Base-by-base conservation (phyloP, 2,797 vertebrate genomes). In the Syngnathus acus region DNA sequence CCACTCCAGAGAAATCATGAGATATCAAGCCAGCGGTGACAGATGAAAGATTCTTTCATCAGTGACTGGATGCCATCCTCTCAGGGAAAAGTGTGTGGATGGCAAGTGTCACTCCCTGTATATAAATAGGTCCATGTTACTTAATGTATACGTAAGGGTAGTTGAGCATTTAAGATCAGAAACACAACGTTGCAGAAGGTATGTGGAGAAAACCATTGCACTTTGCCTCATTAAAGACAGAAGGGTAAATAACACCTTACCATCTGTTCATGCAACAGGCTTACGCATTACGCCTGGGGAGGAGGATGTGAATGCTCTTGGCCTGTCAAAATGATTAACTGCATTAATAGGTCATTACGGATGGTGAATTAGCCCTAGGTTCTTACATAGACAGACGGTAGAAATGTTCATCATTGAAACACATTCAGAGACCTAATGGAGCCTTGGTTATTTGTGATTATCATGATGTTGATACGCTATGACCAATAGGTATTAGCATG, bases 61-160 rank as follows among this genome's bases (percentile, higher is more conserved):
- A 37, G 82, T 9, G 71, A 84, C 74, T 66, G 61, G 39, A 62
- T 54, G n/a, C 72, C 7, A 8, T 51, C 48, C 54, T 66, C 60
- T 66, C 61, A 75, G 77, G 80, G 68, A 81, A 84, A 74, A 74
- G 66, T 66, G 74, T 70, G 58, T 39, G 57, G 68, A 72, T 64
- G 42, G 71, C 82, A 63, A 73, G 68, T 72, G 72, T 78, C 67
- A 68, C 50, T 21, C 9, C 9, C 68, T 62, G 23, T 68, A 75
- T 71, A 83, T 82, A 71, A 83, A 87, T 84, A 84, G 85, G 72
- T 80, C 76, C 78, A 81, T 69, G 74, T 1, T 4, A 51, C 71
- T 77, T 81, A 69, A 74, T 85, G 78, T 83, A 78, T 79, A 77
- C 77, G 69, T 73, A 16, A 47, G 14, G 5, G 5, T 16, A 72